These are phyloP conservation scores for Hydra vulgaris DNA, from an alignment of 30 jellyfish, hydroid and myxozoan genomes.

Conservation along the genomic window DNA sequence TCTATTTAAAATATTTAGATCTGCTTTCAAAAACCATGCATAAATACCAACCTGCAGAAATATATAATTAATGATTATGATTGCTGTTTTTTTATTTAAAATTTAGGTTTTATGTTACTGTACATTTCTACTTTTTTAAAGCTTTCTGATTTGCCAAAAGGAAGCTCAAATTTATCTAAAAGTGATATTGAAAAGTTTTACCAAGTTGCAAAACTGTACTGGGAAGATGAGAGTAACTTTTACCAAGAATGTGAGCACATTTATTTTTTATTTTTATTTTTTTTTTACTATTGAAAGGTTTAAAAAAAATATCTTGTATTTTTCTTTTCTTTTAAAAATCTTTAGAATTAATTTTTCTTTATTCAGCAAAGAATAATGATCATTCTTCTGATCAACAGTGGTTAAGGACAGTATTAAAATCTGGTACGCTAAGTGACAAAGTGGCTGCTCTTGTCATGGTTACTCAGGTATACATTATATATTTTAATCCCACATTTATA, in stretches of 20 bases:
- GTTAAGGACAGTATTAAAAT: constrained; percentile 72
- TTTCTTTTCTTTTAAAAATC: neutral
- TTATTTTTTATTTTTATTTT: neutral
- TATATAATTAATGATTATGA: no score
- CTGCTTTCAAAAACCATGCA: no score
- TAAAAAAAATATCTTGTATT: neutral
- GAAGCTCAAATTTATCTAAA: neutral
- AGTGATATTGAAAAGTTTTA: constrained; percentile 11
- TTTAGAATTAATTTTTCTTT: neutral
- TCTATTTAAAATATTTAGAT: no score
- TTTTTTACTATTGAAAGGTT: neutral
- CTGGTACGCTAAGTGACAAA: constrained; percentile 88
- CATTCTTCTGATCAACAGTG: constrained; percentile 75
- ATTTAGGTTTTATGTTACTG: neutral
- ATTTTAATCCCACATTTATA: no score
- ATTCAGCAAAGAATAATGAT: constrained; percentile 42
- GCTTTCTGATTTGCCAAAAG: constrained; percentile 10
- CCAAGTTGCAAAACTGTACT: constrained; percentile 26
- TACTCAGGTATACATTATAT: constrained; percentile 52
- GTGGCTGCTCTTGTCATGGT: constrained; percentile 79
- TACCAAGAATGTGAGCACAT: constrained; percentile 48
- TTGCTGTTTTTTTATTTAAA: no score
- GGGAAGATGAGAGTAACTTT: constrained; percentile 60
- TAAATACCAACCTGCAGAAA: no score
- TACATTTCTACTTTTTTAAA: neutral